Conservation (phyloP, 2,113 vertebrate genomes). For the Microtus ochrogaster region DNA sequence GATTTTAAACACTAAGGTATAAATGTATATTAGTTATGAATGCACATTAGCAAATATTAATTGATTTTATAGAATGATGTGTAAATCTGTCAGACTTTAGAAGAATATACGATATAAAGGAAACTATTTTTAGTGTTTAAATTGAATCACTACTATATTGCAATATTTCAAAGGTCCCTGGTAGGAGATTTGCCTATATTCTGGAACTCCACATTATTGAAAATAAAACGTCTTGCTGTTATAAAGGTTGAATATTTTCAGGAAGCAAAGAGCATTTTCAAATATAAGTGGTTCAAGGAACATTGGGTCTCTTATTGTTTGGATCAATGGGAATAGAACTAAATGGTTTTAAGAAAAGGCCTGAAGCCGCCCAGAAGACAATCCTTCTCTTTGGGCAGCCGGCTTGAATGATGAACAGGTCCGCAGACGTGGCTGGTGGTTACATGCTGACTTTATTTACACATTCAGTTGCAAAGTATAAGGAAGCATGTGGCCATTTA, state of each 20-base stretch:
- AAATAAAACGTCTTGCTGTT: slow-evolving; percentile 65
- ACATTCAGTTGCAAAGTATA: slow-evolving; percentile 63
- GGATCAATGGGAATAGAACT: slow-evolving; percentile 68
- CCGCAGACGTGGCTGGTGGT: slow-evolving; percentile 22
- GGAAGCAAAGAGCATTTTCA: slow-evolving; percentile 67
- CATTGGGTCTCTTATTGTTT: slow-evolving; percentile 76
- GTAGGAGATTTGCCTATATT: slow-evolving; percentile 72
- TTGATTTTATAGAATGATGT: slow-evolving; percentile 50
- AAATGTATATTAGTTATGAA: slow-evolving; percentile 10
- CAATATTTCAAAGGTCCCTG: slow-evolving; percentile 64
- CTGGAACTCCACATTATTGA: slow-evolving; percentile 63
- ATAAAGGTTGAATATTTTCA: slow-evolving; percentile 74
- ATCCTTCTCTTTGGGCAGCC: slow-evolving; percentile 56
- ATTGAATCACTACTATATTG: slow-evolving; percentile 57
- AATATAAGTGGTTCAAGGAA: slow-evolving; percentile 74
- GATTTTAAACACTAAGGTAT: slow-evolving; percentile 47
- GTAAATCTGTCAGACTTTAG: slow-evolving; percentile 29
- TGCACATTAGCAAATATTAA: slow-evolving; percentile 57
- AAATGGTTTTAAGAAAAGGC: slow-evolving; percentile 64
- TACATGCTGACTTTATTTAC: slow-evolving; percentile 76
- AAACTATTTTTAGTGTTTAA: slow-evolving; percentile 65
- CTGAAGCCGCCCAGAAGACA: slow-evolving; percentile 71
- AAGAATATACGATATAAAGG: slow-evolving; percentile 29
- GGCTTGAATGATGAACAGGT: slow-evolving; percentile 61
- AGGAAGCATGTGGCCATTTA: slow-evolving; percentile 2